Evolutionary conservation across 2,888 invertebrate genomes (phyloP).

Genomic region (Microplitis deprimator): DNA sequence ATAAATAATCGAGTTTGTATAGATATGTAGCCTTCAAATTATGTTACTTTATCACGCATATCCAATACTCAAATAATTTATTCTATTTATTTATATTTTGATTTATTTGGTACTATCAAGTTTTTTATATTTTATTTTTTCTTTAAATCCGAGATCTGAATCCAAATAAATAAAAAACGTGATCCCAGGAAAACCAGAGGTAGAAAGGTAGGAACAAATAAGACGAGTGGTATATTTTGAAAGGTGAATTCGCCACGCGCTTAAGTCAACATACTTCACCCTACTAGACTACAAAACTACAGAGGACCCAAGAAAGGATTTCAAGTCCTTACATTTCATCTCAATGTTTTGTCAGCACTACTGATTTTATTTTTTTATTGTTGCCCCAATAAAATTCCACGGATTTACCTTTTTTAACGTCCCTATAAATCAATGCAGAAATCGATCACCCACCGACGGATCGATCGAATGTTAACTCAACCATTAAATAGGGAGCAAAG

Average conservation of each 20-base stretch:
- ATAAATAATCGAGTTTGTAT: conserved; percentile 13
- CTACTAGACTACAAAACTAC: conserved; percentile 39
- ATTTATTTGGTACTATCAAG: not conserved
- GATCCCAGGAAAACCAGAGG: not conserved
- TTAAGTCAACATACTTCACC: conserved; percentile 67
- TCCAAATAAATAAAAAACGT: conserved; percentile 10
- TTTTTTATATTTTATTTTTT: not conserved
- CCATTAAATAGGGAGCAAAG: not conserved
- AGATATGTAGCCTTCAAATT: conserved; percentile 17
- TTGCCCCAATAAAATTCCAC: not conserved
- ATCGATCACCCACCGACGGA: conserved; percentile 3
- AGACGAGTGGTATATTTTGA: conserved; percentile 56
- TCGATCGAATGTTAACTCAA: not conserved
- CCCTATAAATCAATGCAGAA: not conserved
- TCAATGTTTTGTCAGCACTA: conserved; percentile 59
- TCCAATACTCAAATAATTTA: conserved; percentile 6
- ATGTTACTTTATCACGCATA: conserved; percentile 39
- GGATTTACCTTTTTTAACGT: not conserved
- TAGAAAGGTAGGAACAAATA: not conserved
- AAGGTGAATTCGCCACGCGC: conserved; percentile 68
- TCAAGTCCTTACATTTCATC: conserved; percentile 28
- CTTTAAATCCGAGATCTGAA: not conserved
- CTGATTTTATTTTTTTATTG: conserved; percentile 38
- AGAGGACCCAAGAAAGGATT: conserved; percentile 48
- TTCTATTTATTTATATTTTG: conserved; percentile 6